Conservation (phyloP, 2,888 invertebrate species). For the Drosophila bunnanda region DNA sequence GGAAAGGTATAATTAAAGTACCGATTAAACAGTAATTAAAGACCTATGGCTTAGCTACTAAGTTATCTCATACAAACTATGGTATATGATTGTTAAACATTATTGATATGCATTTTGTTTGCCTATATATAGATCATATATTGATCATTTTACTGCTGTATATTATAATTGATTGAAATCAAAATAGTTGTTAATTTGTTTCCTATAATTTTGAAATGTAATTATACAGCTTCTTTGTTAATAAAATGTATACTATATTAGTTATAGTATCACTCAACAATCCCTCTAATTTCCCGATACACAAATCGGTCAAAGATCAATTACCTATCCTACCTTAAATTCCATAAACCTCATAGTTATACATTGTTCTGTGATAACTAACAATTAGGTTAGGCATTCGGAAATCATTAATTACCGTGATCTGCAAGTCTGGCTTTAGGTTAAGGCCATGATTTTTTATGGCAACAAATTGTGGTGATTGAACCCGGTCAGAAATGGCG, state of each 20-base stretch:
- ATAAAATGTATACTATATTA: too few species aligned
- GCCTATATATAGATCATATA: not conserved
- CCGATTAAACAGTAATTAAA: conserved; percentile 2
- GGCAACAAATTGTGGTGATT: conserved; percentile 32
- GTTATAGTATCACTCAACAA: not conserved
- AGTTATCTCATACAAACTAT: too few species aligned
- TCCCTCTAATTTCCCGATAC: not conserved
- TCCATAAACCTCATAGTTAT: not conserved
- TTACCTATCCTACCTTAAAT: conserved; percentile 6
- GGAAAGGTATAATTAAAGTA: not conserved
- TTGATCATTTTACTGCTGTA: not conserved
- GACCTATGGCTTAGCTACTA: not conserved
- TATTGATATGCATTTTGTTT: not conserved
- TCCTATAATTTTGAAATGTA: not conserved
- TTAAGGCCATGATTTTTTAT: conserved; percentile 19
- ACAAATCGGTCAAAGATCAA: conserved; percentile 8
- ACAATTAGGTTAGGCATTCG: conserved; percentile 26
- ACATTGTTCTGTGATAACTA: conserved; percentile 14
- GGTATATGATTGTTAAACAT: not conserved
- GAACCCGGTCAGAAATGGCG: conserved; percentile 8
- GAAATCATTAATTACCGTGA: conserved; percentile 20
- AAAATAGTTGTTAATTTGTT: not conserved
- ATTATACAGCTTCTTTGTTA: not conserved
- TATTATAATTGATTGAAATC: conserved; percentile 2
- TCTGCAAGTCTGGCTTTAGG: conserved; percentile 8